These are phyloP conservation scores for Tenrec ecaudatus DNA, from an alignment of 2,113 vertebrate species.

Conservation along the genomic window DNA sequence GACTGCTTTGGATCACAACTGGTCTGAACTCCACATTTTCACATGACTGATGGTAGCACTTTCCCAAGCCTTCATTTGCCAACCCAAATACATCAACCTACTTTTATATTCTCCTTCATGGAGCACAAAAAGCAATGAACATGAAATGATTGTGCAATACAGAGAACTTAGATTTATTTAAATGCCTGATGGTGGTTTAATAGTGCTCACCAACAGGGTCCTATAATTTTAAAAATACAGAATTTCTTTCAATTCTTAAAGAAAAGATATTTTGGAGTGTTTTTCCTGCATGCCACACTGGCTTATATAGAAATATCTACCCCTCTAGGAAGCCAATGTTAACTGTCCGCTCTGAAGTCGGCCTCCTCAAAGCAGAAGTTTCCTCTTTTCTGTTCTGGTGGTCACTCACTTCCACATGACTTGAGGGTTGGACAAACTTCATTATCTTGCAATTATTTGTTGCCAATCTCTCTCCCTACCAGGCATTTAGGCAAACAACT, in stretches of 20 bases:
- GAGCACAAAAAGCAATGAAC: constrained; percentile 44
- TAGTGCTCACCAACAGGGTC: background rate
- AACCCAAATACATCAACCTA: constrained; percentile 49
- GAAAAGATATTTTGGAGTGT: background rate
- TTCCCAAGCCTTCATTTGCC: constrained; percentile 47
- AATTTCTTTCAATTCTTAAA: background rate
- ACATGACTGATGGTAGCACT: constrained; percentile 53
- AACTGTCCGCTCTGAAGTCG: background rate
- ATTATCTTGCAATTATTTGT: background rate
- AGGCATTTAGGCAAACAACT: constrained; percentile 30
- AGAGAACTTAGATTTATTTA: background rate
- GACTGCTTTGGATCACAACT: constrained; percentile 40
- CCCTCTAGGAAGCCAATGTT: background rate
- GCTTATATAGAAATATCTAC: background rate
- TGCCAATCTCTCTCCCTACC: background rate
- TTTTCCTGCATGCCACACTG: background rate
- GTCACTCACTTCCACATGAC: background rate
- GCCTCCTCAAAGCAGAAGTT: background rate
- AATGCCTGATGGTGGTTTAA: constrained; percentile 33
- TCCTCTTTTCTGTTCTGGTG: background rate
- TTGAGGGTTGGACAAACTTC: background rate
- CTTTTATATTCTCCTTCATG: constrained; percentile 46
- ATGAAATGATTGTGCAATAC: constrained; percentile 52
- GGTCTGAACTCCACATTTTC: constrained; percentile 53
- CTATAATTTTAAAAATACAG: background rate